Conservation (phyloP, 2,888 invertebrate species). For the Hypercompe scribonia region DNA sequence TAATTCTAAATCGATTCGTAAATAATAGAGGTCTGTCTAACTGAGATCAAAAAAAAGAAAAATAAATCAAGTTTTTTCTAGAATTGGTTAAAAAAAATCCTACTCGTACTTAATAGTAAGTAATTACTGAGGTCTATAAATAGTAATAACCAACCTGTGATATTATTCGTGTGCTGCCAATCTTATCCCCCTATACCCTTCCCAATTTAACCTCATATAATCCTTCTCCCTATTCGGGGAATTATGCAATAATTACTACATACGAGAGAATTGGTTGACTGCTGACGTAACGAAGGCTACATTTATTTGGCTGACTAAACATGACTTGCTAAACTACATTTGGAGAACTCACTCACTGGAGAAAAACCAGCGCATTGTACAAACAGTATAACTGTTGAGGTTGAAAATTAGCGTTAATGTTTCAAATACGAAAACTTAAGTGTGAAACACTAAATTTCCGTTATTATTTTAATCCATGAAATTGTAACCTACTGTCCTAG, state of each 20-base stretch:
- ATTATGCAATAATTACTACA: slow-evolving; percentile 2
- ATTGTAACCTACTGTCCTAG: background rate
- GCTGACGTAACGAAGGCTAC: background rate
- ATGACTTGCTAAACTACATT: background rate
- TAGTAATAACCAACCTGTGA: background rate
- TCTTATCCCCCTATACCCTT: background rate
- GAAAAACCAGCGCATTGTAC: background rate
- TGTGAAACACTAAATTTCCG: too few species aligned
- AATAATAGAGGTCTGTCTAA: too few species aligned
- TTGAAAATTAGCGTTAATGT: background rate
- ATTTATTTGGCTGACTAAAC: background rate
- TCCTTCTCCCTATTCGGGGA: background rate
- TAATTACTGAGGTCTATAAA: background rate
- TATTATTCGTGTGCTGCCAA: background rate
- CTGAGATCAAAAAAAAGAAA: too few species aligned
- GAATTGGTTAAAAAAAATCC: background rate
- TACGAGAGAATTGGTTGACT: background rate
- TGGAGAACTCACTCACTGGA: background rate
- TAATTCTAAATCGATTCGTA: too few species aligned
- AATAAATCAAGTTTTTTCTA: too few species aligned
- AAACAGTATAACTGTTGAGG: background rate
- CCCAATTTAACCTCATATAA: background rate
- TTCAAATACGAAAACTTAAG: too few species aligned
- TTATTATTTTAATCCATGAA: background rate
- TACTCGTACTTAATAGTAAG: background rate